phyloP scores from a whole-genome alignment of 2,888 invertebrate species.

The Caradrina clavipalpis region DNA sequence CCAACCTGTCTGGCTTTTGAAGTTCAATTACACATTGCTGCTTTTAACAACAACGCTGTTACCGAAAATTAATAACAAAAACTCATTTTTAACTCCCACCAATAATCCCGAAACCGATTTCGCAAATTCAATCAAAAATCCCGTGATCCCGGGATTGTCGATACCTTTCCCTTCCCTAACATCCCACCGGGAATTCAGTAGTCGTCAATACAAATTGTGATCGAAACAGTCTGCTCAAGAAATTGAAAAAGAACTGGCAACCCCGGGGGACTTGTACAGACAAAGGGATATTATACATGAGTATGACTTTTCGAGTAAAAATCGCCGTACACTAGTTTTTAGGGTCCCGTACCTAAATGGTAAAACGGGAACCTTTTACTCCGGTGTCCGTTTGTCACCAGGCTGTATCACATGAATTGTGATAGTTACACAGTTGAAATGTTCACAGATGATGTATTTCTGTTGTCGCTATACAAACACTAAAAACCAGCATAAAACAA shows the following conservation, averaged over 20 bases:
- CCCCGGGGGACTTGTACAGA: conserved; percentile 47
- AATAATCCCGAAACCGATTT: conserved; percentile 1
- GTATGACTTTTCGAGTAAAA: conserved; percentile 50
- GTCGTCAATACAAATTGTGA: conserved; percentile 66
- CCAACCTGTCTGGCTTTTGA: conserved; percentile 12
- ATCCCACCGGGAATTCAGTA: conserved; percentile 54
- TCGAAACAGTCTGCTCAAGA: conserved; percentile 58
- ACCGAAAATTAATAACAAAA: conserved; percentile 20
- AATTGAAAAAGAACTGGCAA: conserved; percentile 64
- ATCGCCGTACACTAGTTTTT: conserved; percentile 26
- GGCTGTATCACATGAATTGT: no score
- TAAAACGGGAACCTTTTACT: no score
- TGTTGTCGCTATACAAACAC: no score
- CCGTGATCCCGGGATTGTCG: conserved; percentile 18
- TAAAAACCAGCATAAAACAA: no score
- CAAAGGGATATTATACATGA: conserved; percentile 56
- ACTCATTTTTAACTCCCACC: conserved; percentile 13
- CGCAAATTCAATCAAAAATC: conserved; percentile 39
- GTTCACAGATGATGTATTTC: no score
- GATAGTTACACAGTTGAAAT: no score
- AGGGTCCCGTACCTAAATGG: no score
- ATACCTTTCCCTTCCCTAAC: conserved; percentile 44
- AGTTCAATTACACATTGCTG: conserved; percentile 15
- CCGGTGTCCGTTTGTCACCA: no score
- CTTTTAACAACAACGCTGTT: conserved; percentile 9